Percentiles rank a stretch among this genome's conserved stretches.
These are phyloP conservation scores for Tenthredo amoena DNA, from an alignment of 2,888 invertebrate species.

Conservation along the genomic window DNA sequence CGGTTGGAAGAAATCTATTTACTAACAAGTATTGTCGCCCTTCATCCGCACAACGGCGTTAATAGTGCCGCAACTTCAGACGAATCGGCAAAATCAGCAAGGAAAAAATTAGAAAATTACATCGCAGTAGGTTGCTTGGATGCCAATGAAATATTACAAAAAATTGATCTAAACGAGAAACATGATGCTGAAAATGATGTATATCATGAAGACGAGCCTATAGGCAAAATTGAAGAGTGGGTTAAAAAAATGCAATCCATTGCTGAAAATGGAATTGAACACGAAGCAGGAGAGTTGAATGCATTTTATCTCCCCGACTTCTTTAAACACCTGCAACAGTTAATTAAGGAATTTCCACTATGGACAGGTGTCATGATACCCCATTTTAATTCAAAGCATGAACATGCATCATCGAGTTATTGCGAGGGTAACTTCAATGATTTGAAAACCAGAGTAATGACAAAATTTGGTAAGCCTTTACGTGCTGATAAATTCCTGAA, in stretches of 20 bases:
- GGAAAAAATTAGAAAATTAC: no score
- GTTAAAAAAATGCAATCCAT: no score
- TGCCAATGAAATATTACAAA: no score
- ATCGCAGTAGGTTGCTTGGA: no score
- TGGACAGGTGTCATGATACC: constrained; percentile 48
- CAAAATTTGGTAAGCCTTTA: not conserved
- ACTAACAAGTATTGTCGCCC: constrained; percentile 51
- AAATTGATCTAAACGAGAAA: no score
- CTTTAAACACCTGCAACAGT: not conserved
- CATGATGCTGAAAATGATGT: no score
- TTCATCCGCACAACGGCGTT: constrained; percentile 40
- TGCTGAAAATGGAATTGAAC: not conserved
- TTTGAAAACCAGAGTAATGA: constrained; percentile 45
- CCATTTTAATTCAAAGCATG: not conserved
- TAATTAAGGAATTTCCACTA: constrained; percentile 52
- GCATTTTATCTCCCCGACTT: constrained; percentile 37
- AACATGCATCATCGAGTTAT: constrained; percentile 46
- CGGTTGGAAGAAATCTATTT: constrained; percentile 52
- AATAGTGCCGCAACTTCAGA: not conserved
- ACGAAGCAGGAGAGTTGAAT: not conserved
- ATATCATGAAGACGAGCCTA: no score
- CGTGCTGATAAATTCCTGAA: constrained; percentile 51
- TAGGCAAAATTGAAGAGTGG: no score
- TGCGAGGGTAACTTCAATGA: constrained; percentile 52
- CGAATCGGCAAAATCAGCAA: not conserved